Percentiles rank a stretch among this genome's conserved stretches.
phyloP scores from a whole-genome alignment of 2,797 vertebrate species.

The Pantherophis alleghaniensis region DNA sequence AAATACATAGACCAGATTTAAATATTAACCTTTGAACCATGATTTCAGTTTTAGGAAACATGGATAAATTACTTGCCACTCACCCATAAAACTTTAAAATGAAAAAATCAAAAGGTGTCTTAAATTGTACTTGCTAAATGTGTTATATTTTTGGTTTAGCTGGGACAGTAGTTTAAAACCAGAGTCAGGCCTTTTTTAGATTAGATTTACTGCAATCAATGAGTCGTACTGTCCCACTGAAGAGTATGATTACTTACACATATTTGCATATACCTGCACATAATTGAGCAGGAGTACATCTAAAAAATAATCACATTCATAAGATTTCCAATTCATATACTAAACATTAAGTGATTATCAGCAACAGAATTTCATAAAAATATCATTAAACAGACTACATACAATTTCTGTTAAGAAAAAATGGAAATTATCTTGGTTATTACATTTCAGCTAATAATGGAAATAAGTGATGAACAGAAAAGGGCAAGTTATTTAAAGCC shows the following conservation, averaged over 20 bases:
- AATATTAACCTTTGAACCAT: not conserved
- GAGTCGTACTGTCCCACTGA: not conserved
- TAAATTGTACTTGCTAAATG: not conserved
- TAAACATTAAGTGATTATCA: not conserved
- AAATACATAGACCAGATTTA: not conserved
- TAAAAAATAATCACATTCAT: not conserved
- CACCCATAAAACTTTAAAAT: not conserved
- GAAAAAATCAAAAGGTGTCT: not conserved
- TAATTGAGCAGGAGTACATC: not conserved
- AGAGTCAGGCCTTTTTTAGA: not conserved
- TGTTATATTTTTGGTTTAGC: not conserved
- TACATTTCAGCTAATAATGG: not conserved
- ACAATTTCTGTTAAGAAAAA: not conserved
- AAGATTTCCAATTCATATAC: not conserved
- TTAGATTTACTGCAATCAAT: not conserved
- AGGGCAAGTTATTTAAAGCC: constrained; percentile 3
- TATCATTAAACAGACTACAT: not conserved
- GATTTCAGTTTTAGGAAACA: not conserved
- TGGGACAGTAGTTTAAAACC: not conserved
- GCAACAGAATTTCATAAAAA: not conserved
- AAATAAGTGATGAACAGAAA: not conserved
- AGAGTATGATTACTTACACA: not conserved
- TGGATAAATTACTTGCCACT: not conserved
- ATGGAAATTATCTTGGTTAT: not conserved
- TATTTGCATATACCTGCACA: not conserved